These are phyloP conservation scores for Aleiodes testaceus DNA, from an alignment of 2,888 invertebrate genomes.

Conservation along the genomic window DNA sequence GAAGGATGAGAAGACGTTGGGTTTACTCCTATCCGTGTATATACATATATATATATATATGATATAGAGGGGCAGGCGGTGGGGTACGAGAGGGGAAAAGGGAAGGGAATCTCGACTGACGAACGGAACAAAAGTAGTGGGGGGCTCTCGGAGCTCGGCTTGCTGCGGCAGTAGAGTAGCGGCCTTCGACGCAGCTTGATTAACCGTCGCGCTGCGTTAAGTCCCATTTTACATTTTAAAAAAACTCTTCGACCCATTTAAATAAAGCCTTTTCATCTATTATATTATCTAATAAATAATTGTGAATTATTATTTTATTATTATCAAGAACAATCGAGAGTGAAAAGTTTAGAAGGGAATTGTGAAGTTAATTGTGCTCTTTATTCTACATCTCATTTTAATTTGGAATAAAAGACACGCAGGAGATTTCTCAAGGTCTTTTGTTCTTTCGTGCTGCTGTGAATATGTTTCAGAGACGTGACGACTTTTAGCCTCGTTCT, in stretches of 20 bases:
- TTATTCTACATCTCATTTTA: not conserved
- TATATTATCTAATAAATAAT: too few relatives aligned
- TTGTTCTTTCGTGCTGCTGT: slow-evolving; percentile 36
- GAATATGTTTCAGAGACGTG: slow-evolving; percentile 25
- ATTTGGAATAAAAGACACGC: not conserved
- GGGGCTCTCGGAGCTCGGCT: slow-evolving; percentile 10
- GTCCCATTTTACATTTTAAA: slow-evolving; percentile 45
- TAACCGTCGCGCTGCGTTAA: slow-evolving; percentile 50
- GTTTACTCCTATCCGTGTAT: slow-evolving; percentile 17
- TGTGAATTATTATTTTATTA: slow-evolving; percentile 1
- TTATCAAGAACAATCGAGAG: not conserved
- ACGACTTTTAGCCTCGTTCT: slow-evolving; percentile 38
- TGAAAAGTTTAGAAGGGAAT: slow-evolving; percentile 1
- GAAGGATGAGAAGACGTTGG: slow-evolving; percentile 25
- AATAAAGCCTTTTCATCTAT: not conserved
- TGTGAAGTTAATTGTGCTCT: slow-evolving; percentile 5
- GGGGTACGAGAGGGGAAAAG: slow-evolving; percentile 19
- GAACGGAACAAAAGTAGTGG: slow-evolving; percentile 16
- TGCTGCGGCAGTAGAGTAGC: slow-evolving; percentile 70
- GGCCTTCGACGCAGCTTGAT: slow-evolving; percentile 69
- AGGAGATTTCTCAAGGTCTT: slow-evolving; percentile 43
- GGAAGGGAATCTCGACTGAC: not conserved
- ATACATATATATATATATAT: slow-evolving; percentile 4
- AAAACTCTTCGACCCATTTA: slow-evolving; percentile 29
- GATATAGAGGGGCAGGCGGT: slow-evolving; percentile 36